Base-by-base conservation (phyloP, 92 coral and sea anemone genomes). In the Porites rus region DNA sequence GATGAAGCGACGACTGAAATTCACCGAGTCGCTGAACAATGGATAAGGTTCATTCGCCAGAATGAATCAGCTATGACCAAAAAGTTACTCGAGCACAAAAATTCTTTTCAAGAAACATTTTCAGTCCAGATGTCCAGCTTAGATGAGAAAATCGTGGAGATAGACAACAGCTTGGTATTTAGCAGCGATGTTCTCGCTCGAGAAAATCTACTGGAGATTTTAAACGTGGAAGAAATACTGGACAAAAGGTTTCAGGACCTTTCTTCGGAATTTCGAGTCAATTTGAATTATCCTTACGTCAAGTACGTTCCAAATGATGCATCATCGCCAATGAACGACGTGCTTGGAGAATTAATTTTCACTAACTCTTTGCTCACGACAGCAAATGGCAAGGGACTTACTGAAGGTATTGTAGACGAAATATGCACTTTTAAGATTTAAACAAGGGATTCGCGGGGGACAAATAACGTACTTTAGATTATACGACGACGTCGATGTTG, bases 201-300 rank as follows among this genome's bases (percentile, higher is more conserved):
- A 31, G 66, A 22, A 19, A 65, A 79, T 51, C 68, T 79, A 13
- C 72, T 62, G 8, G 83, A 79, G 83, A 79, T 79, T 65, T 51
- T 79, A 54, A 79, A 79, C 63, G 74, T 79, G 17, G 74, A 79
- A 79, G 83, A 65, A 79, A 68, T 65, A 65, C 83, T 79, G 1
- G 62, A 65, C 12, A 63, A 10, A 50, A 79, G 83, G 74, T 79
- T 79, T 79, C 74, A 79, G 58, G 83, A 79, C 10, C 70, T 79
- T 79, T 4, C 22, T 1, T 22, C 51, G 1, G 64, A 51, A 65
- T 79, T 79, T 65, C 43, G 8, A 20, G 13, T 65, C 38, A 7
- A n/a, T 62, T 9, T 79, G 38, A 79, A 79, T 65, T 38, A 19
- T 4, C 13, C 64, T 1, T 20, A 6, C 0, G 83, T 79, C 24